Evolutionary conservation across 2,888 invertebrate genomes (phyloP), one percentile per base, ranked within the genome.

Genomic region (Emmelina monodactyla): DNA sequence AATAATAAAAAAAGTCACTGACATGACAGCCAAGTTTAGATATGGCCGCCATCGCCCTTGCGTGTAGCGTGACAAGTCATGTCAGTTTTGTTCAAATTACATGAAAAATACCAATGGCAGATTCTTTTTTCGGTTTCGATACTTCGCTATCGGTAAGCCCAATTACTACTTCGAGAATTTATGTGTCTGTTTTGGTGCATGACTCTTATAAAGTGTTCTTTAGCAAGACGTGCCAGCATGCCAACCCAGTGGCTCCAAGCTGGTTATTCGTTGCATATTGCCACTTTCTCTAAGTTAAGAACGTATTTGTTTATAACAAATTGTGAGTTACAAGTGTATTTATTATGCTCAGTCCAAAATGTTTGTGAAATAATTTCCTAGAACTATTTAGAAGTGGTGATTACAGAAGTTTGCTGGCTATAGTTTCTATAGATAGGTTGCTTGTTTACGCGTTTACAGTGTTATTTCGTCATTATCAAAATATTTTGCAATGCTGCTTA

Each of bases 111-210:
- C 76, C 72, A 88, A 91, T 91, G 91, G 91, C 89, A 86, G 88
- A 91, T 85, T 87, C 88, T 79, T 91, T 91, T 86, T 91, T 91
- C 85, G 89, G 88, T 82, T 88, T 91, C 82, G 87, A 89, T 83
- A 85, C 88, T 68, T 82, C 88, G 72, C 64, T 85, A 81, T 86
- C 88, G 83, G 91, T 90, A 79, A 89, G 88, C 84, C 62, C 40
- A 44, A 25, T 7, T 10, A 25, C 11, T 4, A 3, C 4, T 3
- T n/a, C n/a, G n/a, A n/a, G n/a, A n/a, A n/a, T n/a, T n/a, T n/a
- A n/a, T n/a, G n/a, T n/a, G n/a, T n/a, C n/a, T n/a, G n/a, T n/a
- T n/a, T n/a, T n/a, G n/a, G n/a, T n/a, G n/a, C n/a, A n/a, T n/a
- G n/a, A n/a, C n/a, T n/a, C n/a, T n/a, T n/a, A n/a, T n/a, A n/a